Evolutionary conservation across 2,797 vertebrate species (phyloP).

Genomic region (Avahi laniger): DNA sequence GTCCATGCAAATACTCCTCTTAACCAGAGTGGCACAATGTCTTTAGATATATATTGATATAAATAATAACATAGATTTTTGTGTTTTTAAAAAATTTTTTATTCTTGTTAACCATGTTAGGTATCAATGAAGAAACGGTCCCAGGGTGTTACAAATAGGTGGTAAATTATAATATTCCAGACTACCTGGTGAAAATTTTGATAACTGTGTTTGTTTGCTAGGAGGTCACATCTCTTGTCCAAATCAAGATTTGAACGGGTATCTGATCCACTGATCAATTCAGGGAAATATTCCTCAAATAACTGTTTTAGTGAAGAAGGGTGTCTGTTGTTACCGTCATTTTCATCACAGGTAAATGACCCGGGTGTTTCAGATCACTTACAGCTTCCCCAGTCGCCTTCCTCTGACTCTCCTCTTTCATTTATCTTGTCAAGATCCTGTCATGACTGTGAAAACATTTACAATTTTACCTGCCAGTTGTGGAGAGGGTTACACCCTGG

Average conservation of each 20-base stretch:
- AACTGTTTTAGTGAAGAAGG: constrained; percentile 6
- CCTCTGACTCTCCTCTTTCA: background rate
- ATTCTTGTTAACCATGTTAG: background rate
- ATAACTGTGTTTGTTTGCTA: background rate
- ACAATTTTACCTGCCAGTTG: background rate
- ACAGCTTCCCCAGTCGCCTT: background rate
- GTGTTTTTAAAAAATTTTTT: background rate
- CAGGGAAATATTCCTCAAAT: background rate
- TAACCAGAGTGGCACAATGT: background rate
- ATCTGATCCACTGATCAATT: background rate
- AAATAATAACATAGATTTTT: background rate
- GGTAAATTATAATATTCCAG: background rate
- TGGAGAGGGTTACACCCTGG: background rate
- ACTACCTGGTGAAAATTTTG: background rate
- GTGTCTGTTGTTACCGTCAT: background rate
- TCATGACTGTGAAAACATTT: background rate
- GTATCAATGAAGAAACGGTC: background rate
- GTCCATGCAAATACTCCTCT: background rate
- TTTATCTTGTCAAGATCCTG: background rate
- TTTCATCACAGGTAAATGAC: constrained; percentile 40
- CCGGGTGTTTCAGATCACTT: background rate
- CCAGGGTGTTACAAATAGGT: background rate
- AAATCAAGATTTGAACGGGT: background rate
- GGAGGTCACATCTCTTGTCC: background rate
- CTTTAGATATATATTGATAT: background rate